Evolutionary conservation across 1,140 invertebrate species (phyloP), one percentile per base, ranked within the genome.

Genomic region (Caenorhabditis tropicalis): DNA sequence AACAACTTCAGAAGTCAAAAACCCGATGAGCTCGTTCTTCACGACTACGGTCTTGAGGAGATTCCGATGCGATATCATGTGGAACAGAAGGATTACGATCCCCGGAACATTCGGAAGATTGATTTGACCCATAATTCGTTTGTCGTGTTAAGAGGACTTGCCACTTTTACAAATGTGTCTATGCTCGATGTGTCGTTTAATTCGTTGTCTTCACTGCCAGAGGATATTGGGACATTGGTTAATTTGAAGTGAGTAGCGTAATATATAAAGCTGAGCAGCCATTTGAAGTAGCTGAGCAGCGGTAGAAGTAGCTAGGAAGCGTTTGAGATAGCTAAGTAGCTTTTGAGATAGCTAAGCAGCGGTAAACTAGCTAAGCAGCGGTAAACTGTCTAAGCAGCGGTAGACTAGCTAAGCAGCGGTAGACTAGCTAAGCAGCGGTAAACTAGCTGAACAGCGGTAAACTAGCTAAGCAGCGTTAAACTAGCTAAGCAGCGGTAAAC

Each of bases 31-130:
- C 65, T 74, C n/a, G 36, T 74, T 24, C 65, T 74, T 24, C 65
- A 74, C n/a, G 65, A 74, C 65, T 74, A 74, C n/a, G 36, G 36
- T 33, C 65, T 74, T 24, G 65, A 74, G n/a, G 65, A 74, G 29
- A 74, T 74, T 24, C 65, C 65, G 9, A 46, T 74, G 36, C 65
- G 65, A 6, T 74, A 74, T 24, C 36, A 43, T 10, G n/a, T 46
- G 2, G 65, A 74, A 10, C 65, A 74, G 9, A 36, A 74, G 29
- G 36, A 74, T 3, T 74, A 74, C 36, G 65, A 74, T 46, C 65
- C 65, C 43, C 65, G 24, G 4, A 74, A 74, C 24, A 31, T 74
- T 10, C 21, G 15, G 43, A 74, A 74, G 36, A 24, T 74, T 33
- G 33, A 74, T 43, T 31, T 74, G 36, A 74, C 65, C 12, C 65